These are phyloP conservation scores for Agelas oroides DNA, from an alignment of 37 sponge, comb jelly and placozoan species.

Conservation along the genomic window DNA sequence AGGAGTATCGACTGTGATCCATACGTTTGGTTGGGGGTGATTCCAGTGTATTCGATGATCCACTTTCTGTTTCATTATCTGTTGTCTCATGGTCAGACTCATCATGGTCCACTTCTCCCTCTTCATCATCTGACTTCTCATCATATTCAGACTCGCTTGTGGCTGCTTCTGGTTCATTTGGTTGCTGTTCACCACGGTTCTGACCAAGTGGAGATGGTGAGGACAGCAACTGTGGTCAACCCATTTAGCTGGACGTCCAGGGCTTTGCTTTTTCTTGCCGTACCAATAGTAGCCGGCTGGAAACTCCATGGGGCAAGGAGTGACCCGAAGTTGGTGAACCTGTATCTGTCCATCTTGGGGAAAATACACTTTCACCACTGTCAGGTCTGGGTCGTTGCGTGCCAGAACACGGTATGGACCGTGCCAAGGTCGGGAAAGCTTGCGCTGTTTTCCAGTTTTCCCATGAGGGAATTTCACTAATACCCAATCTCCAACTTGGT, in stretches of 20 bases:
- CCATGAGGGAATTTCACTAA: slow-evolving; percentile 51
- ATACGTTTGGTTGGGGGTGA: no score
- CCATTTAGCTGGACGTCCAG: slow-evolving; percentile 15
- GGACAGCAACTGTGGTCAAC: background rate
- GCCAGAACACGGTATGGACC: slow-evolving; percentile 45
- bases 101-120: no score
- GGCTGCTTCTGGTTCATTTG: no score
- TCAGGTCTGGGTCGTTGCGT: slow-evolving; percentile 17
- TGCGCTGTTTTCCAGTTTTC: slow-evolving; percentile 22
- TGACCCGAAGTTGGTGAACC: slow-evolving; percentile 47
- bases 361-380: slow-evolving; percentile 48
- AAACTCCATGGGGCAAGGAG: slow-evolving; percentile 36
- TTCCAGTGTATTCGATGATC: no score
- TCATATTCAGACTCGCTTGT: no score
- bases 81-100: no score
- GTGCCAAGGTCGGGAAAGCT: slow-evolving; percentile 58
- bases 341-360: slow-evolving; percentile 35
- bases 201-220: background rate
- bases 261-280: background rate
- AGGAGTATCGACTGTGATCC: no score
- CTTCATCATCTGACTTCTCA: no score
- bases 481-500: slow-evolving; percentile 36
- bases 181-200: no score
- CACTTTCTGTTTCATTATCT: no score
- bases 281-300: slow-evolving; percentile 73